phyloP scores from a whole-genome alignment of 2,888 invertebrate species.

The Polyploca ridens region DNA sequence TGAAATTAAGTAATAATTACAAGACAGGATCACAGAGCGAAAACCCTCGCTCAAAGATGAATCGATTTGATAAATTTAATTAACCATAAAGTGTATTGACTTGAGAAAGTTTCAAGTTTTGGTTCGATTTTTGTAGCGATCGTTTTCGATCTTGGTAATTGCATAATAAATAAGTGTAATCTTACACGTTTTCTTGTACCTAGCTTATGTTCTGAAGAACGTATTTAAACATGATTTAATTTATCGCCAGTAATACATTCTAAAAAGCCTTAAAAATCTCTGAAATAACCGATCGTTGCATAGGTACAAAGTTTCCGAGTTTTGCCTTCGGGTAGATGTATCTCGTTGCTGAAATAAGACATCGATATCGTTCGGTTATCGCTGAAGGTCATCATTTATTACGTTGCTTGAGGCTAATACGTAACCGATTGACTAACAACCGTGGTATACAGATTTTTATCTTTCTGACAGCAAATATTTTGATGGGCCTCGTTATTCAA shows the following conservation, averaged over 20 bases:
- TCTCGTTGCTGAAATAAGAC: background rate
- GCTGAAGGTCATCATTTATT: background rate
- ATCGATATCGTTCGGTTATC: constrained; percentile 4
- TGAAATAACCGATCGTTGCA: background rate
- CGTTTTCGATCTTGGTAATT: background rate
- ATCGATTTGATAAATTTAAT: background rate
- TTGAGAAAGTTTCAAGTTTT: background rate
- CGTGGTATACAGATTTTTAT: background rate
- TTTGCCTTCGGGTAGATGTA: background rate
- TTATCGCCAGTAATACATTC: background rate
- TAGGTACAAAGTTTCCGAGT: background rate
- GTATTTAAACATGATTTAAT: background rate
- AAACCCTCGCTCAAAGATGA: background rate
- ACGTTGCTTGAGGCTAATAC: background rate
- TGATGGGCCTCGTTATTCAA: background rate
- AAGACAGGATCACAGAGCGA: background rate
- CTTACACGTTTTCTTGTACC: too few relatives aligned
- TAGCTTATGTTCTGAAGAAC: background rate
- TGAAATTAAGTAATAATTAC: background rate
- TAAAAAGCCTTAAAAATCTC: background rate
- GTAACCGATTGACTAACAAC: background rate
- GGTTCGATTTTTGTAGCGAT: background rate
- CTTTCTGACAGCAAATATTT: background rate
- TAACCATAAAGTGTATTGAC: background rate
- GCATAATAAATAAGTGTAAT: background rate